Evolutionary conservation across 2,888 invertebrate species (phyloP).

Genomic region (Rhabditophanes sp.): DNA sequence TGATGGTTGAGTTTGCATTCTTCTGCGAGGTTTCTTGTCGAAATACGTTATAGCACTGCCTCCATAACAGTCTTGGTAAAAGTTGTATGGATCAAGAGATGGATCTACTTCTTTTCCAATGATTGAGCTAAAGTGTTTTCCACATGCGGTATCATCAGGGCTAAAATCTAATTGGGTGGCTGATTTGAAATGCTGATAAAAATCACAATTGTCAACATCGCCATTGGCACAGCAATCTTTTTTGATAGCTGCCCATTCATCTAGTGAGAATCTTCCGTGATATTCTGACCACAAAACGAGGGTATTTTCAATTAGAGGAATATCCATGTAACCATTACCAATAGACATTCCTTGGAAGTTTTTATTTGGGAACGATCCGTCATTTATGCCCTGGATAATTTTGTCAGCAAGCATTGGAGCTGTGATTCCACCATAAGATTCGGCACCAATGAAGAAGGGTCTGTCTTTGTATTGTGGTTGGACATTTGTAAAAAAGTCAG

Average conservation of each 20-base stretch:
- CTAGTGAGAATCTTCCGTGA: too few relatives aligned
- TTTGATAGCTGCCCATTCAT: constrained; percentile 8
- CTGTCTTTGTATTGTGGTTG: constrained; percentile 9
- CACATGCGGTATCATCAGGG: constrained; percentile 5
- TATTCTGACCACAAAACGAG: constrained; percentile 30
- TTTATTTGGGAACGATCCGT: constrained; percentile 8
- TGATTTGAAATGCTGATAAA: constrained; percentile 5
- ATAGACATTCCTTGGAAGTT: constrained; percentile 37
- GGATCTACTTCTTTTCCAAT: constrained; percentile 2
- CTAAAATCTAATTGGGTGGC: constrained; percentile 5
- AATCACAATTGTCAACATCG: constrained; percentile 24
- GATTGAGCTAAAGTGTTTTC: constrained; percentile 3
- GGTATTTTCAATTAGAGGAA: constrained; percentile 24
- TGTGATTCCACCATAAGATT: constrained; percentile 16
- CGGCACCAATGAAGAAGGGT: constrained; percentile 12
- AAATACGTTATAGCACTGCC: constrained; percentile 5
- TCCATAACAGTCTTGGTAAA: constrained; percentile 29
- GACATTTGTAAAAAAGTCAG: constrained; percentile 45
- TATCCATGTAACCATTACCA: constrained; percentile 41
- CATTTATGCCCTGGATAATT: constrained; percentile 6
- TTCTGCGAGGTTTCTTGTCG: constrained; percentile 2
- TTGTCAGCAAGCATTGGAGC: constrained; percentile 10
- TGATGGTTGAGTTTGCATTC: not conserved
- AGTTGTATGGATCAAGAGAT: constrained; percentile 27
- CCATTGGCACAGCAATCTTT: not conserved